Percentiles rank a stretch among this genome's conserved stretches.
phyloP scores from a whole-genome alignment of 2,888 invertebrate genomes.

The Rhagonycha lutea region DNA sequence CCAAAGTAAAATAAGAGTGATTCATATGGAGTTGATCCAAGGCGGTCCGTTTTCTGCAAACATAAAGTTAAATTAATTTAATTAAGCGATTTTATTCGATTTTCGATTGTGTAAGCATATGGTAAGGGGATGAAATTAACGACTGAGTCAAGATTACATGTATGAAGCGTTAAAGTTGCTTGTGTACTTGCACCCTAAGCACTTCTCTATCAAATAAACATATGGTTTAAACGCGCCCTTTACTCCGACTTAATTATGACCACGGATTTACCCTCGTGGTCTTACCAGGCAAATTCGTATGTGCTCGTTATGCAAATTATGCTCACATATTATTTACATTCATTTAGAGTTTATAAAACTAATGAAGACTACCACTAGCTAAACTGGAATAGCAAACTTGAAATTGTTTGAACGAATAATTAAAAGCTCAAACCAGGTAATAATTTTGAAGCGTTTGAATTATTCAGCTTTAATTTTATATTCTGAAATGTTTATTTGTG shows the following conservation, averaged over 20 bases:
- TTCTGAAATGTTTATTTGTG: background rate
- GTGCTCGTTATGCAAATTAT: background rate
- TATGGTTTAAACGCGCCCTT: constrained; percentile 24
- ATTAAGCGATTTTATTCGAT: constrained; percentile 24
- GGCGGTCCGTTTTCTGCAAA: constrained; percentile 14
- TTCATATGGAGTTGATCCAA: constrained; percentile 14
- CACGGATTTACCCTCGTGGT: constrained; percentile 19
- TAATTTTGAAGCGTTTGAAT: background rate
- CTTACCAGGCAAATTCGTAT: constrained; percentile 12
- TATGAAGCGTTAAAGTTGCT: constrained; percentile 26
- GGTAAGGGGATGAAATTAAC: constrained; percentile 27
- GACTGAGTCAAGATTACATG: constrained; percentile 27
- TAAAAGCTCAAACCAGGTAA: background rate
- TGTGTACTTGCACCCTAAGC: constrained; percentile 22
- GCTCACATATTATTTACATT: background rate
- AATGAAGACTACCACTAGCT: background rate
- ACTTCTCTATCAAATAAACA: constrained; percentile 21
- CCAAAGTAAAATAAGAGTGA: constrained; percentile 20
- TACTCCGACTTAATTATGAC: constrained; percentile 26
- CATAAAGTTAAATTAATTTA: constrained; percentile 27
- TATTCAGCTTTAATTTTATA: background rate
- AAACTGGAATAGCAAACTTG: background rate
- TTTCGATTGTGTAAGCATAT: constrained; percentile 25
- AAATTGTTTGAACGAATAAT: constrained; percentile 7
- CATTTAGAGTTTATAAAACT: background rate